Percentiles rank a stretch among this genome's conserved stretches.
phyloP scores from a whole-genome alignment of 2,797 vertebrate species.

The Pseudochirops corinnae region DNA sequence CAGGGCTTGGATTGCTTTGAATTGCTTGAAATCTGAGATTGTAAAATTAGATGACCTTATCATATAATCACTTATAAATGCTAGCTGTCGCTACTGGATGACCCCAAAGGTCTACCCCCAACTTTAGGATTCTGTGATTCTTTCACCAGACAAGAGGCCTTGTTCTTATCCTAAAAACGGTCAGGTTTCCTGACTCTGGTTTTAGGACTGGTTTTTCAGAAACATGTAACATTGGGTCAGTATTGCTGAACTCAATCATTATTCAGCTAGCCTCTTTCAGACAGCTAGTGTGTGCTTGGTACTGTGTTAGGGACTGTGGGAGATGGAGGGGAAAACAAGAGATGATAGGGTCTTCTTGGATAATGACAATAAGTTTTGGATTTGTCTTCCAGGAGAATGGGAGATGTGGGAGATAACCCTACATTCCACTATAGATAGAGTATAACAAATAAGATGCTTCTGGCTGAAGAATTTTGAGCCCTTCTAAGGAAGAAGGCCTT shows the following conservation, averaged over 20 bases:
- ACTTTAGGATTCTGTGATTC: neutral
- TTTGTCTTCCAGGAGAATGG: neutral
- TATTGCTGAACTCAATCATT: neutral
- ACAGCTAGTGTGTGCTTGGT: neutral
- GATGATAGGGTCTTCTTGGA: neutral
- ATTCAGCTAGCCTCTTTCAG: neutral
- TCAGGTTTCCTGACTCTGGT: neutral
- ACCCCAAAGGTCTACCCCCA: neutral
- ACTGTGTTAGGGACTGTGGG: neutral
- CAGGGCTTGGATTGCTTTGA: neutral
- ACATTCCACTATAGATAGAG: neutral
- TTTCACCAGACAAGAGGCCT: neutral
- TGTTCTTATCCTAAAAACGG: neutral
- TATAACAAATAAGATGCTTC: neutral
- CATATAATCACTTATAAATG: neutral
- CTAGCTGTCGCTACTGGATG: neutral
- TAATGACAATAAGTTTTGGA: neutral
- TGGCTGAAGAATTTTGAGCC: neutral
- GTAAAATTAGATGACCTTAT: neutral
- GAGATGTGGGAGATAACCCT: neutral
- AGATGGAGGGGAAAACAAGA: neutral
- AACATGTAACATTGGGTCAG: neutral
- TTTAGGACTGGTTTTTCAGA: neutral
- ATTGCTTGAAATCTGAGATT: neutral
- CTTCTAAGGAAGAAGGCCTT: neutral